Conservation (phyloP, 2,888 invertebrate genomes). For the Pyrocoelia pectoralis region DNA sequence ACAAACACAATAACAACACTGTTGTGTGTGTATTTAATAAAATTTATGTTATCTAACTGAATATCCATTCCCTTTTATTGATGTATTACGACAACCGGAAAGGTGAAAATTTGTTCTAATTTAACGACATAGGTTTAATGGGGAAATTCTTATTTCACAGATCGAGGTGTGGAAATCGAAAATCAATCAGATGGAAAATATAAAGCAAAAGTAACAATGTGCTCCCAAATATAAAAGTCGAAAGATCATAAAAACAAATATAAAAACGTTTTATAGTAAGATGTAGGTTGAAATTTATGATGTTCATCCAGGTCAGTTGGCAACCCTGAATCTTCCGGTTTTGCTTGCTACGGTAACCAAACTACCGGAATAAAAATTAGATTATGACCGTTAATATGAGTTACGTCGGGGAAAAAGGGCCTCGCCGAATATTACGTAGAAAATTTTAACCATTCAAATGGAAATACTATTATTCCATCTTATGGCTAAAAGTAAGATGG, state of each 20-base stretch:
- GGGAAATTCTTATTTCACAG: background rate
- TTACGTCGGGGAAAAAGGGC: constrained; percentile 27
- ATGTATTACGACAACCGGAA: background rate
- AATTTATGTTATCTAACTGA: background rate
- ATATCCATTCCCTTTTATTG: background rate
- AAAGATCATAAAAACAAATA: constrained; percentile 31
- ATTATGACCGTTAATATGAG: constrained; percentile 36
- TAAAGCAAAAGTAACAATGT: constrained; percentile 3
- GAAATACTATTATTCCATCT: constrained; percentile 9
- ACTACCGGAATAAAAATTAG: constrained; percentile 37
- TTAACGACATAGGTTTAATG: constrained; percentile 1
- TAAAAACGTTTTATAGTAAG: constrained; percentile 37
- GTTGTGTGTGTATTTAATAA: constrained; percentile 2
- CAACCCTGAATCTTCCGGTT: constrained; percentile 31
- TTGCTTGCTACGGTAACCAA: constrained; percentile 24
- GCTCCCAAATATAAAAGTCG: constrained; percentile 10
- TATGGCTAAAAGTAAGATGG: background rate
- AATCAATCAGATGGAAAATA: background rate
- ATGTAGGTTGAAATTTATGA: constrained; percentile 35
- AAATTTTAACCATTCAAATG: constrained; percentile 13
- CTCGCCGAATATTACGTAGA: constrained; percentile 6
- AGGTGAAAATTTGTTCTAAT: constrained; percentile 1
- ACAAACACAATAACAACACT: background rate
- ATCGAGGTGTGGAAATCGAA: constrained; percentile 2
- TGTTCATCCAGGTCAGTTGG: constrained; percentile 38